Evolutionary conservation across 2,113 vertebrate species (phyloP), one percentile per base, ranked within the genome.

Genomic region (Pedetes capensis): DNA sequence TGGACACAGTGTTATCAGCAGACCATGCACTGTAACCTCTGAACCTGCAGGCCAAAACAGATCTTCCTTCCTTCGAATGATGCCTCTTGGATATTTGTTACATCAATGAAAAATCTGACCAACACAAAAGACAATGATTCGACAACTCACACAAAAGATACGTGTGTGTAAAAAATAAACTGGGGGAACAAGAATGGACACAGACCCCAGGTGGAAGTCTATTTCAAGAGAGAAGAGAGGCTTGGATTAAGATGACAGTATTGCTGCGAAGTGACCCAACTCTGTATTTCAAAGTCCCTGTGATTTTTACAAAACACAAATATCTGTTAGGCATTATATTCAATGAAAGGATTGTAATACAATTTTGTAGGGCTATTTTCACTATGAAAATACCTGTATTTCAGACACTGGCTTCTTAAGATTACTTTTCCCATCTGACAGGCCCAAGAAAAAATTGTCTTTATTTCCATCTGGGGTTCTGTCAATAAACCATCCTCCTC

Each of bases 401-500:
- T 98, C 93, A 95, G 90, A 94, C 91, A 81, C 12, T n/a, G 32
- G 69, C 47, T 96, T 95, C 71, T 82, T 85, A 80, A 79, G 92
- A 18, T 97, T 92, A 94, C 97, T 98, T 34, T 98, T 98, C 78
- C 99, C 99, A 23, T 98, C 97, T 97, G 98, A 98, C 5, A 99
- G 97, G 85, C 99, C 99, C 32, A 98, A 98, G 75, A 99, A 96
- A 87, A 99, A 93, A 86, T 89, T 97, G 25, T 97, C 97, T 89
- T 94, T 97, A 83, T 96, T 97, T 69, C 95, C 97, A 95, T 85
- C 42, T 0, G 98, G 98, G 32, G 95, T 98, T 97, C 96, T 98
- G 91, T 99, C 99, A 37, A 99, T 99, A 96, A 99, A 99, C 99
- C 99, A 99, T 78, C 98, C 98, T 59, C 98, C 98, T 42, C 97